Evolutionary conservation across 2,888 invertebrate genomes (phyloP), one percentile per base, ranked within the genome.

Genomic region (Neria commutata): DNA sequence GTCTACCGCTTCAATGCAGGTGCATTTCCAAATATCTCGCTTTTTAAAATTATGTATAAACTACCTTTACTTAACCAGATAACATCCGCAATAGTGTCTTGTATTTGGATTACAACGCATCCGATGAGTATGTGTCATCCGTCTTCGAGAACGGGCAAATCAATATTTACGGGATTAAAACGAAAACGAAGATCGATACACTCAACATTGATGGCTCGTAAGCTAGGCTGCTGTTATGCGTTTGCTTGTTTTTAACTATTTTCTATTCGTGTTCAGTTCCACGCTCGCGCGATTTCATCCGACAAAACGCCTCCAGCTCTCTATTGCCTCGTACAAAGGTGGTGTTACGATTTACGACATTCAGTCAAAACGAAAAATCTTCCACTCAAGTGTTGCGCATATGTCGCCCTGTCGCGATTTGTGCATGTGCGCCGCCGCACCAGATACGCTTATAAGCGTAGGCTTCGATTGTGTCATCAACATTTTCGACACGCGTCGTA

Each of bases 391-490:
- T 6, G 76, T 79, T 46, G 77, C 77, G 1, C 82, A 82, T 60
- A 65, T 64, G 17, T 77, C 81, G 1, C 81, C 81, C 1, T 81
- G 81, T 45, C 75, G 78, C 2, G 82, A 82, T 63, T 60, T 82
- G 5, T 77, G 73, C 58, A 80, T 79, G 75, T 76, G 76, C 16
- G 67, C 70, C 3, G 62, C 67, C 0, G 63, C 70, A 37, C 80
- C 81, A 0, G 73, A 79, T 51, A 62, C 75, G 21, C 63, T 82
- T 48, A 65, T 81, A 40, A 79, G 75, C 57, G 81, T 77, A n/a
- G 82, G 82, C 1, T 82, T 76, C 53, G 82, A 82, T 61, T 78
- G 78, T 57, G 65, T 73, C 10, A 74, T 82, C 4, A 82, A 82
- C 59, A 73, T 82, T 17, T 81, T 79, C 46, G 82, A 82, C 64